Base-by-base conservation (phyloP, 2,113 vertebrate genomes). In the Gymnarchus niloticus region DNA sequence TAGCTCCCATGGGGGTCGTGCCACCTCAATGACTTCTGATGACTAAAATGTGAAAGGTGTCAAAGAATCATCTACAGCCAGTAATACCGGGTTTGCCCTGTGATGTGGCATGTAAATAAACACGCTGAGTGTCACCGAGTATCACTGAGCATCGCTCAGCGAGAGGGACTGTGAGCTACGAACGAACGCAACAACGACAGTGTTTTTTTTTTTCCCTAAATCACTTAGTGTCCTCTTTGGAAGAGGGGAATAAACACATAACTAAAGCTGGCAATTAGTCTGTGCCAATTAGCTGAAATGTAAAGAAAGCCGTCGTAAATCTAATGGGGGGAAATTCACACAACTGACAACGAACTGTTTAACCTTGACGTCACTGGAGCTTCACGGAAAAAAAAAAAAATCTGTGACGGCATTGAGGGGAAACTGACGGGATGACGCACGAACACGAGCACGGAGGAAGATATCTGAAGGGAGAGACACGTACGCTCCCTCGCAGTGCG, bases 191-290 rank as follows among this genome's bases (percentile, higher is more conserved):
- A 57, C 23, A 19, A 84, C n/a, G 56, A 84, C 28, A 65, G 33
- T 61, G 33, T 12, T 17, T 41, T 28, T 80, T 78, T 44, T 73
- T 61, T 87, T 88, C 85, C 61, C 57, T 83, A 84, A 86, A 90
- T 86, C 83, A 33, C 81, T 86, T 48, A 81, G 78, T 61, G 85
- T 80, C 61, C 51, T 86, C 44, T 84, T 85, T 81, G 83, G 86
- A 85, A n/a, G 82, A 83, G 82, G 81, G 48, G 73, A 89, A 88
- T 88, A 81, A 89, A 81, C 87, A 83, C 69, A 83, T 85, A 87
- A 89, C 87, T 87, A 87, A 80, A 87, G 85, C 89, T 83, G 83
- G 61, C 37, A 86, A 76, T 83, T 84, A 88, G 87, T 83, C 83
- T 44, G 9, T 37, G 49, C 80, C 86, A 87, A 88, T 88, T 85